phyloP scores from a whole-genome alignment of 2,888 invertebrate genomes.

The Lamellibrachia satsuma region DNA sequence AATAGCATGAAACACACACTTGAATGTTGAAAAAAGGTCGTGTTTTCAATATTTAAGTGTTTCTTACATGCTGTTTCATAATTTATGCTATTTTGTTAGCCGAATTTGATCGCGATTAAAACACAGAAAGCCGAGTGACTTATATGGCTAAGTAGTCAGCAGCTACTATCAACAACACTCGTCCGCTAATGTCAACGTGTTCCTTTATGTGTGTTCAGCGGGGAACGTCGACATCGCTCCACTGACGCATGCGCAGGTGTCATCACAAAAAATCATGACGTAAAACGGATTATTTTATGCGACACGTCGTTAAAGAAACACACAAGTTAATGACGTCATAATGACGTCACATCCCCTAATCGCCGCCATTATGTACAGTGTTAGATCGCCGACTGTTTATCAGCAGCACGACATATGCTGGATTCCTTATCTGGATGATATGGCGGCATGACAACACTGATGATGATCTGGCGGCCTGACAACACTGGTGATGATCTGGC shows the following conservation, averaged over 20 bases:
- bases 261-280: not conserved
- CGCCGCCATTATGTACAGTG: not conserved
- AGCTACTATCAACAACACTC: not conserved
- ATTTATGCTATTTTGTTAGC: not conserved
- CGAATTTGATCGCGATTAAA: not conserved
- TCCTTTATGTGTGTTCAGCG: not conserved
- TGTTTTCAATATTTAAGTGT: not conserved
- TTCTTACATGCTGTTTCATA: not conserved
- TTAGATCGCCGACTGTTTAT: not conserved
- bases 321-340: not conserved
- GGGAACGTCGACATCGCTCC: not conserved
- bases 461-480: not conserved
- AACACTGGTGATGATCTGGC: not conserved
- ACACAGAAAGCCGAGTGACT: not conserved
- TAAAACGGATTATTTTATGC: not conserved
- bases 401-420: not conserved
- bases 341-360: not conserved
- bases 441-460: not conserved
- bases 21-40: not conserved
- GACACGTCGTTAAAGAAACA: not conserved
- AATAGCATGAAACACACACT: too few relatives aligned
- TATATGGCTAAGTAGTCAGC: not conserved
- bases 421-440: not conserved
- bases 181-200: not conserved
- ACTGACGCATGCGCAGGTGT: not conserved